phyloP scores from a whole-genome alignment of 2,888 invertebrate species.

The Ornithoptera alexandrae region DNA sequence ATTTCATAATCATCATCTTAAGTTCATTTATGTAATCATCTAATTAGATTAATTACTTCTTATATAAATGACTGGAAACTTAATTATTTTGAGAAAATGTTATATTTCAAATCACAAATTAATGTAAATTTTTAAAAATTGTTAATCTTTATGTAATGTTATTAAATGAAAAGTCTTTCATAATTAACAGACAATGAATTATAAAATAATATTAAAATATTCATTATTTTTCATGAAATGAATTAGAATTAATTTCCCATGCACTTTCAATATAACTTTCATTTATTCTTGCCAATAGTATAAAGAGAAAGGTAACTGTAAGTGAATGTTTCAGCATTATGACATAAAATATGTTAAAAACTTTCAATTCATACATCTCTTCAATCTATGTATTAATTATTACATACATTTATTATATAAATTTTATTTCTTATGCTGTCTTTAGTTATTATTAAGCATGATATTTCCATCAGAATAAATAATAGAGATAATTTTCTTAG shows the following conservation, averaged over 20 bases:
- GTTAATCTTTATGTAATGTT: neutral
- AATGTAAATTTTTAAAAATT: neutral
- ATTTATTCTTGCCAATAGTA: conserved; percentile 40
- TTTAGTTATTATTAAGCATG: neutral
- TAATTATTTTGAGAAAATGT: neutral
- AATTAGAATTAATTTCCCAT: neutral
- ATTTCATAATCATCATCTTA: neutral
- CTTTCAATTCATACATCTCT: neutral
- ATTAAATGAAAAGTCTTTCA: neutral
- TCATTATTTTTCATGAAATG: neutral
- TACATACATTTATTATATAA: neutral
- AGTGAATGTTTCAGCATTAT: conserved; percentile 26
- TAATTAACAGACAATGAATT: neutral
- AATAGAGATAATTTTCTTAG: neutral
- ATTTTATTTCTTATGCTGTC: neutral
- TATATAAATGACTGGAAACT: neutral
- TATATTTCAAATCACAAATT: neutral
- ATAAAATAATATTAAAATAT: too few species aligned
- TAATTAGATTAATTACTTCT: neutral
- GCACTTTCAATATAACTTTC: conserved; percentile 47
- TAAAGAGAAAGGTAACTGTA: conserved; percentile 27
- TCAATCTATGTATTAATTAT: neutral
- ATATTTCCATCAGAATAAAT: neutral
- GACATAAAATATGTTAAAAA: conserved; percentile 4
- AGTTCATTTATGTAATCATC: neutral